A percentile compares a stretch with the other conserved stretches of the same genome.
phyloP scores from a whole-genome alignment of 2,888 invertebrate species.

The Lamproptera curius region DNA sequence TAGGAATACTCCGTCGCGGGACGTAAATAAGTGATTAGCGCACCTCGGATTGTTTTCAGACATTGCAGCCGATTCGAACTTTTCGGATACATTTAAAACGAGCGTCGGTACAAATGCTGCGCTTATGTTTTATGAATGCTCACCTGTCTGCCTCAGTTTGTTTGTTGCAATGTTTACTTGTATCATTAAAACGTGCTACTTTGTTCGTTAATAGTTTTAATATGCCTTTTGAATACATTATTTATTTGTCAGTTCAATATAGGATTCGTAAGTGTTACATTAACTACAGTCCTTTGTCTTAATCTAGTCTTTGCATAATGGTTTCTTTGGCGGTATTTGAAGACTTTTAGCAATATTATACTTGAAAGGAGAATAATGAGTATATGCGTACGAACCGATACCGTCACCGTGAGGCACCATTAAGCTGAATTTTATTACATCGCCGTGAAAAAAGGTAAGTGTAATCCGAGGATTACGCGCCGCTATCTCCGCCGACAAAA shows the following conservation, averaged over 20 bases:
- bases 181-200: neutral
- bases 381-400: slow-evolving; percentile 10
- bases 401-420: slow-evolving; percentile 47
- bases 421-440: slow-evolving; percentile 78
- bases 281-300: neutral
- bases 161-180: too few species aligned
- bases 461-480: slow-evolving; percentile 53
- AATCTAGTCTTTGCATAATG: neutral
- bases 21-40: slow-evolving; percentile 77
- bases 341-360: slow-evolving; percentile 3
- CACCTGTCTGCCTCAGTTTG: too few species aligned
- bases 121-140: slow-evolving; percentile 54
- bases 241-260: neutral
- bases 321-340: neutral
- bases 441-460: slow-evolving; percentile 70
- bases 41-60: slow-evolving; percentile 74
- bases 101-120: slow-evolving; percentile 28
- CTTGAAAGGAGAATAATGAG: neutral
- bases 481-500: slow-evolving; percentile 12
- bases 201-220: neutral
- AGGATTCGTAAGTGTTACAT: neutral
- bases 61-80: slow-evolving; percentile 57
- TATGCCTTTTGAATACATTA: slow-evolving; percentile 17
- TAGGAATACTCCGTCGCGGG: slow-evolving; percentile 64
- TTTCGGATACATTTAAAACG: slow-evolving; percentile 72